Evolutionary conservation across 1,140 invertebrate genomes (phyloP).

Genomic region (Oppia nitens): DNA sequence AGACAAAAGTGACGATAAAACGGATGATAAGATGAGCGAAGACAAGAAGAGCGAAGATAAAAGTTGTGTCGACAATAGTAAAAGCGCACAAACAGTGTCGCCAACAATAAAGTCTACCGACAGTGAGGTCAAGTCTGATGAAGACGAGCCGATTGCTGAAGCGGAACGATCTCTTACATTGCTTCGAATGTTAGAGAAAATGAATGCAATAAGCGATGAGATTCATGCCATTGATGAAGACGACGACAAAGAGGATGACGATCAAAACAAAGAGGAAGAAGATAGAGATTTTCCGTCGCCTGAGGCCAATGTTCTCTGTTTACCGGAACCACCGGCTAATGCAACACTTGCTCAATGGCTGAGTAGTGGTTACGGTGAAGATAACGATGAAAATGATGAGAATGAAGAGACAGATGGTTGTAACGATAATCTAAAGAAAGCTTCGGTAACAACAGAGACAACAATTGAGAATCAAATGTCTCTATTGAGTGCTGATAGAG

Average conservation of each 20-base stretch:
- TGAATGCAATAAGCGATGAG: constrained; percentile 1
- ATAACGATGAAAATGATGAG: neutral
- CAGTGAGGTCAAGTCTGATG: neutral
- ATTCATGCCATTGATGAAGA: neutral
- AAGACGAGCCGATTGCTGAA: constrained; percentile 12
- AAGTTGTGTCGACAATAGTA: neutral
- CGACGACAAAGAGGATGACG: neutral
- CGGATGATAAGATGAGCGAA: neutral
- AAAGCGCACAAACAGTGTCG: neutral
- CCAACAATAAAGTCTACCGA: neutral
- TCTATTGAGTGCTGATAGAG: constrained; percentile 1
- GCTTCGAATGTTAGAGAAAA: constrained; percentile 12
- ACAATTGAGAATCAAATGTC: neutral
- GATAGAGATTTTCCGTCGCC: neutral
- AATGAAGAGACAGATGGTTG: neutral
- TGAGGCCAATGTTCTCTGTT: neutral
- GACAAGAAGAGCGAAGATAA: neutral
- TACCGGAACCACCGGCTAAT: constrained; percentile 13
- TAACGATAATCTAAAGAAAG: neutral
- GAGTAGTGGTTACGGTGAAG: neutral
- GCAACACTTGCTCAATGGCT: constrained; percentile 17
- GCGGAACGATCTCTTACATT: constrained; percentile 5
- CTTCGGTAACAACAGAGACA: neutral
- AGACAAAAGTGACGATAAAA: neutral
- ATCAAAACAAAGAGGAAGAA: neutral